A percentile compares a stretch with the other conserved stretches of the same genome.
Evolutionary conservation across 2,113 vertebrate genomes (phyloP).

Genomic region (Corythoichthys intestinalis): DNA sequence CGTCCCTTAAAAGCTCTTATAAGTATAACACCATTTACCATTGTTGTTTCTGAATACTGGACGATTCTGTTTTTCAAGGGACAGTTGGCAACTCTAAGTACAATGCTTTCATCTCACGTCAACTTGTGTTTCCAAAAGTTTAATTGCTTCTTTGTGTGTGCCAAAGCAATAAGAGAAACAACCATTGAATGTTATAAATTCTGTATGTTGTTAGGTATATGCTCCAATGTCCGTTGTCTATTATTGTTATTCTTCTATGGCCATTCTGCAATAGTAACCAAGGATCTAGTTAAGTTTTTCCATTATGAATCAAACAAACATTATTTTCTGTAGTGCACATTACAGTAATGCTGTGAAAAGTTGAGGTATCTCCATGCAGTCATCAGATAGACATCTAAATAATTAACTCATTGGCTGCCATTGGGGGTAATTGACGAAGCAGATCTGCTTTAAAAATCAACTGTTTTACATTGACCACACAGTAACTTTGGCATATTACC

Average conservation of each 20-base stretch:
- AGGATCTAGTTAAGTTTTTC: background rate
- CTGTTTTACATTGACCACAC: too few relatives aligned
- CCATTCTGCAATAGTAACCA: background rate
- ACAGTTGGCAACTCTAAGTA: too few relatives aligned
- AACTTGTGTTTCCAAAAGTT: background rate
- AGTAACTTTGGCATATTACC: too few relatives aligned
- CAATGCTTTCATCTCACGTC: too few relatives aligned
- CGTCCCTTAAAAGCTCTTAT: too few relatives aligned
- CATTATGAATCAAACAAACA: conserved; percentile 10
- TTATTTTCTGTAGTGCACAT: conserved; percentile 16
- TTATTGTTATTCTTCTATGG: background rate
- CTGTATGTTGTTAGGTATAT: too few relatives aligned
- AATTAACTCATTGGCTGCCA: too few relatives aligned
- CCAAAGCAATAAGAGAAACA: background rate
- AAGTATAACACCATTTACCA: too few relatives aligned
- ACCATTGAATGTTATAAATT: background rate
- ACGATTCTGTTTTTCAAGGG: too few relatives aligned
- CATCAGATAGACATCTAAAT: background rate
- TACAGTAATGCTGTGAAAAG: conserved; percentile 20
- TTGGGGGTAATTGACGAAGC: too few relatives aligned
- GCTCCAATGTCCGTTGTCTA: background rate
- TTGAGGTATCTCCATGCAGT: conserved; percentile 25
- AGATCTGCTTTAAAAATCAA: too few relatives aligned
- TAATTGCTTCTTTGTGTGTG: background rate
- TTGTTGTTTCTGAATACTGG: too few relatives aligned